phyloP scores from a whole-genome alignment of 2,797 vertebrate genomes.

The Neopelma chrysocephalum region DNA sequence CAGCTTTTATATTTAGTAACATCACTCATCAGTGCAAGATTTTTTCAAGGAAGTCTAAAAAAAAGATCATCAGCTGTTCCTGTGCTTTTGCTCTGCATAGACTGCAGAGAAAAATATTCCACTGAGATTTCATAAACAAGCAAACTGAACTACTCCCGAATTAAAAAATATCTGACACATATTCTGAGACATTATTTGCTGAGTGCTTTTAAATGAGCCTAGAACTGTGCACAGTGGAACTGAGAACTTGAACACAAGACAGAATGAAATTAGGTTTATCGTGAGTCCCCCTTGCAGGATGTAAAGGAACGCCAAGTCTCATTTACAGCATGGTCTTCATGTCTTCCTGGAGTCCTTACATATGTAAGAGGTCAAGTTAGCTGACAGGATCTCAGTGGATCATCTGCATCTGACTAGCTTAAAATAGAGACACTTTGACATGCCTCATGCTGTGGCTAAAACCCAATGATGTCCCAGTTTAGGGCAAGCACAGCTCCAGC shows the following conservation, averaged over 20 bases:
- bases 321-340: neutral
- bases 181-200: neutral
- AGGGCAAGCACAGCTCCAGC: neutral
- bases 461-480: neutral
- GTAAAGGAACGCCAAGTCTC: neutral
- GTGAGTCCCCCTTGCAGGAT: neutral
- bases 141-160: neutral
- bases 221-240: neutral
- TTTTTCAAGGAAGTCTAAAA: conserved; percentile 35
- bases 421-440: neutral
- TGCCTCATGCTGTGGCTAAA: neutral
- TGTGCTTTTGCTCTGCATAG: neutral
- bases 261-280: neutral
- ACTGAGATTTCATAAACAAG: neutral
- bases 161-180: neutral
- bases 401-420: neutral
- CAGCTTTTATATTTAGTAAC: conserved; percentile 36
- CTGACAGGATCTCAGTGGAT: neutral
- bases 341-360: neutral
- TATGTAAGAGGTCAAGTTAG: neutral
- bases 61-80: neutral
- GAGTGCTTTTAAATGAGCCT: neutral
- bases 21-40: neutral
- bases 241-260: neutral
- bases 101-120: neutral